Conservation (phyloP, 2,797 vertebrate genomes). For the Neosilurus hyrtlii region DNA sequence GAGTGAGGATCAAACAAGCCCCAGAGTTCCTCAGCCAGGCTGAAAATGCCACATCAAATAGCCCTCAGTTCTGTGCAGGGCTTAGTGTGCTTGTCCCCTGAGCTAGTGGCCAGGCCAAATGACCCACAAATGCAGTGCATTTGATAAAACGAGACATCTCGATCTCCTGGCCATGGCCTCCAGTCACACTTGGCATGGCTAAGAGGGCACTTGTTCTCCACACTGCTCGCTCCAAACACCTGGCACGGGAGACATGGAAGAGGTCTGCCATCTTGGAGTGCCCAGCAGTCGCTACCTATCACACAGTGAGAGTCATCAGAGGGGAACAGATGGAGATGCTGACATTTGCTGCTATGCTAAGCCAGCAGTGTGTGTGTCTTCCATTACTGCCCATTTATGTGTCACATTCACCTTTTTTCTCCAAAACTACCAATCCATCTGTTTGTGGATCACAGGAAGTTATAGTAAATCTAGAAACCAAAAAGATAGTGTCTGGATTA, state of each 20-base stretch:
- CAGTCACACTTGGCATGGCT: constrained; percentile 43
- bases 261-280: constrained; percentile 49
- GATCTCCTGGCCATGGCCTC: constrained; percentile 32
- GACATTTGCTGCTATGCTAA: constrained; percentile 45
- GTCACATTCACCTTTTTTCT: constrained; percentile 32
- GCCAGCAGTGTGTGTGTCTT: constrained; percentile 55
- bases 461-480: constrained; percentile 20
- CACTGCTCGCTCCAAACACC: constrained; percentile 52
- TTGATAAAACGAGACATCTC: constrained; percentile 48
- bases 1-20: constrained; percentile 27
- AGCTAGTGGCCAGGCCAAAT: constrained; percentile 16
- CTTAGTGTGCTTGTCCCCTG: constrained; percentile 17
- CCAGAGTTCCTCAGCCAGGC: constrained; percentile 17
- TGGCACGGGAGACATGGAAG: constrained; percentile 46
- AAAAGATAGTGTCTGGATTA: constrained; percentile 34
- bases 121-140: constrained; percentile 20
- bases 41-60: constrained; percentile 43
- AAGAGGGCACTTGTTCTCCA: constrained; percentile 42
- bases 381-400: constrained; percentile 53
- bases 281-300: constrained; percentile 56
- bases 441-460: constrained; percentile 18
- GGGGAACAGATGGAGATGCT: constrained; percentile 59
- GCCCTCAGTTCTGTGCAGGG: constrained; percentile 6
- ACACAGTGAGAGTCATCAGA: constrained; percentile 57
- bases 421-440: constrained; percentile 17